Evolutionary conservation across 2,797 vertebrate species (phyloP).

Genomic region (Chaetophractus vellerosus): DNA sequence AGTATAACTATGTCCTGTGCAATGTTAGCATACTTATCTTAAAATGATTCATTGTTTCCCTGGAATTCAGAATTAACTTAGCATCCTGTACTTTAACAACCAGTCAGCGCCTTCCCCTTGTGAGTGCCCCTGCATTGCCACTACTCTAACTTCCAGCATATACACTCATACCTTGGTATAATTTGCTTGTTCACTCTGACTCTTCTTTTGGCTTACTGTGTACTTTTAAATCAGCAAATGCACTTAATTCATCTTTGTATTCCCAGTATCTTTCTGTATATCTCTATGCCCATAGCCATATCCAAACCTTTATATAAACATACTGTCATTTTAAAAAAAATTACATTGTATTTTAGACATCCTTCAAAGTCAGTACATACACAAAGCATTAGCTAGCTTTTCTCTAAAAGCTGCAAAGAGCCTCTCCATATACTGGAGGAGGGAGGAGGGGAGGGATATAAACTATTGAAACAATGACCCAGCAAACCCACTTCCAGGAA

Average conservation of each 20-base stretch:
- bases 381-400: background rate
- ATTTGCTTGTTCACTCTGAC: background rate
- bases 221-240: background rate
- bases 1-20: background rate
- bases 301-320: background rate
- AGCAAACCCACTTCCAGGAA: background rate
- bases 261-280: background rate
- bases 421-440: background rate
- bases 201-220: background rate
- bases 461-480: background rate
- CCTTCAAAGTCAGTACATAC: conserved; percentile 25
- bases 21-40: background rate
- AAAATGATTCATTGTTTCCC: conserved; percentile 31
- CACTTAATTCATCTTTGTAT: conserved; percentile 9
- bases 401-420: background rate
- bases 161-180: background rate
- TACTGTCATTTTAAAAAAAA: background rate
- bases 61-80: conserved; percentile 20
- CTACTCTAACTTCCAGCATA: background rate
- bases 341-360: background rate
- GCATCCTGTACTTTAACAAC: background rate
- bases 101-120: background rate
- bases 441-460: background rate
- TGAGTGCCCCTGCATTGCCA: background rate
- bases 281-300: background rate